Evolutionary conservation across 2,888 invertebrate genomes (phyloP), one percentile per base, ranked within the genome.

Genomic region (Heterodera filipjevi): DNA sequence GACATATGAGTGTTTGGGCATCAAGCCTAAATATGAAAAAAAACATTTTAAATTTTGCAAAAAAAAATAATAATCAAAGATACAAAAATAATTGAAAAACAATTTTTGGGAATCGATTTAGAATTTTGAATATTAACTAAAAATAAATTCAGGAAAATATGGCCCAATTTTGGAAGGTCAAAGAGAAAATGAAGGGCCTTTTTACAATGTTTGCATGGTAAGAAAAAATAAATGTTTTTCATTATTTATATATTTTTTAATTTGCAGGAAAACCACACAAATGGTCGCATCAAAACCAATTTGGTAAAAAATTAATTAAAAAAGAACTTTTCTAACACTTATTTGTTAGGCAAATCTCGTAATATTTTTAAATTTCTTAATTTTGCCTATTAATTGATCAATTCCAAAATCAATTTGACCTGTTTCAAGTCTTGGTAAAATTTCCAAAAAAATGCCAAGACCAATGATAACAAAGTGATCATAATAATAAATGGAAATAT

Each of bases 201-300:
- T 33, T 32, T 22, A 19, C 1, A 22, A 33, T 68, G 68, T 68
- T 33, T 5, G 5, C 68, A 35, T 68, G 68, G 68, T 68, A 32
- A 32, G 22, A 19, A 12, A 66, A 32, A 14, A 1, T 19, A 27
- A 66, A 6, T 59, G 8, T 10, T 33, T 32, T 16, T 22, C 68
- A 32, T 3, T 32, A 33, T 27, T 68, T 33, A 19, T 32, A 33
- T 14, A 35, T 16, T 27, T 71, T 1, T 8, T 12, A 39, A 30
- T 27, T 71, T 66, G 33, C 12, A 77, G 75, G 70, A 32, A 16
- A 76, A 46, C 71, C 2, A 77, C 71, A 6, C 77, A 75, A n/a
- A 77, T 72, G 35, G 19, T 39, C 30, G 59, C 75, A 2, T 75
- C 75, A 59, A 27, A n/a, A 27, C 27, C n/a, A 22, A 39, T 75